Evolutionary conservation across 2,888 invertebrate species (phyloP), one percentile per base, ranked within the genome.

Genomic region (Toxonevra muliebris): DNA sequence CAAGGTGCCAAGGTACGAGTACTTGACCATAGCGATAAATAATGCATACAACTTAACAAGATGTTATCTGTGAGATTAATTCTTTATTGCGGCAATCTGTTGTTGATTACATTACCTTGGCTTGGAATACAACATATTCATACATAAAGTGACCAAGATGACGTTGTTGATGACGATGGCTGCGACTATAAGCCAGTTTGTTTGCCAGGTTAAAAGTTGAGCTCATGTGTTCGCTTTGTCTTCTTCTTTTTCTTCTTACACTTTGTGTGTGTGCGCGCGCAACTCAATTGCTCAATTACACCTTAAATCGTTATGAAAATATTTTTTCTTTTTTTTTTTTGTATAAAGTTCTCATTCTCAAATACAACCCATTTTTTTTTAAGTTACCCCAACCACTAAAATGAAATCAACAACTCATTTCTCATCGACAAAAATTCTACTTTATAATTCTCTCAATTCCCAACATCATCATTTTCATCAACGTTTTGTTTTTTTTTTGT

Each of bases 11-110:
- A 2, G 30, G 30, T 55, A 15, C 15, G 20, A 19, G 12, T 55
- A n/a, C 17, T 17, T 55, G 19, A 17, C 12, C 12, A 20, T 54
- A 48, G 66, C 68, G 62, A 70, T 70, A 70, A 70, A 70, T 68
- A 74, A 75, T 75, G 73, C 71, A 70, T 72, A 70, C 75, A 73
- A 75, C 73, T 75, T 74, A 75, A 71, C 75, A 72, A 73, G 75
- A 73, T 74, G 72, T 69, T 75, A 74, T 75, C 74, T 71, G 52
- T 54, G 71, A 68, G 74, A 74, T 74, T 71, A 73, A 66, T 69
- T 69, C 66, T 66, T 63, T 66, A 69, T 69, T 71, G 61, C 63
- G 30, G 64, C 54, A 66, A 66, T 66, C 66, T 68, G 71, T 45
- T 66, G 68, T 61, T 66, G 64, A 66, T 66, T 66, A 30, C 30